phyloP scores from a whole-genome alignment of 2,888 invertebrate species.

The Agriopis aurantiaria region DNA sequence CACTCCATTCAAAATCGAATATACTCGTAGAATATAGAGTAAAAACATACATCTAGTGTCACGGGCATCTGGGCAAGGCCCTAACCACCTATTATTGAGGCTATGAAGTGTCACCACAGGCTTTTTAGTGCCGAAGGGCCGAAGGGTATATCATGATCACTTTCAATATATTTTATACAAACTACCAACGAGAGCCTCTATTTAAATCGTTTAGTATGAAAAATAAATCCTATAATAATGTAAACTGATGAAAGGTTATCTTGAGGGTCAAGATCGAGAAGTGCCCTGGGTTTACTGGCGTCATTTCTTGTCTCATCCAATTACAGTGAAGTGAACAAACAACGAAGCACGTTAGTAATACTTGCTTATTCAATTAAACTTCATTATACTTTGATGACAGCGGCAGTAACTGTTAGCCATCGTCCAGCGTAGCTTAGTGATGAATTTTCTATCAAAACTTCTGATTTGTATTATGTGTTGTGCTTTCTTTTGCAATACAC shows the following conservation, averaged over 20 bases:
- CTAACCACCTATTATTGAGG: no score
- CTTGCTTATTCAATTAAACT: slow-evolving; percentile 29
- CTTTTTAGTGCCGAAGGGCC: no score
- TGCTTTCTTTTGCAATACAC: slow-evolving; percentile 40
- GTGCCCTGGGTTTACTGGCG: slow-evolving; percentile 50
- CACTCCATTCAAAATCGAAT: no score
- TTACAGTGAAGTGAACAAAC: slow-evolving; percentile 43
- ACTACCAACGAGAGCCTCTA: no score
- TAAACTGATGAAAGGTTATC: slow-evolving; percentile 53
- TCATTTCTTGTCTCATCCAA: slow-evolving; percentile 54
- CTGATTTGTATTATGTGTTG: slow-evolving; percentile 42
- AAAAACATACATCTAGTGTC: no score
- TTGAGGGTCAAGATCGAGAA: slow-evolving; percentile 58
- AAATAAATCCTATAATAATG: slow-evolving; percentile 14
- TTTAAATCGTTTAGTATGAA: slow-evolving; percentile 24
- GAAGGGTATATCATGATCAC: no score
- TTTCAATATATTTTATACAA: no score
- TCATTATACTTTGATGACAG: slow-evolving; percentile 28
- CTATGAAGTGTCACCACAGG: no score
- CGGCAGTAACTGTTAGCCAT: slow-evolving; percentile 12
- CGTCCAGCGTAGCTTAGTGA: slow-evolving; percentile 29
- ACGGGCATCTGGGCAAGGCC: no score
- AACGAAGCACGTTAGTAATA: slow-evolving; percentile 34
- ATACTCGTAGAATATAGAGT: no score
- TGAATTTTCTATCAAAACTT: slow-evolving; percentile 41